phyloP scores from a whole-genome alignment of 2,888 invertebrate genomes.

The Melanophora roralis region DNA sequence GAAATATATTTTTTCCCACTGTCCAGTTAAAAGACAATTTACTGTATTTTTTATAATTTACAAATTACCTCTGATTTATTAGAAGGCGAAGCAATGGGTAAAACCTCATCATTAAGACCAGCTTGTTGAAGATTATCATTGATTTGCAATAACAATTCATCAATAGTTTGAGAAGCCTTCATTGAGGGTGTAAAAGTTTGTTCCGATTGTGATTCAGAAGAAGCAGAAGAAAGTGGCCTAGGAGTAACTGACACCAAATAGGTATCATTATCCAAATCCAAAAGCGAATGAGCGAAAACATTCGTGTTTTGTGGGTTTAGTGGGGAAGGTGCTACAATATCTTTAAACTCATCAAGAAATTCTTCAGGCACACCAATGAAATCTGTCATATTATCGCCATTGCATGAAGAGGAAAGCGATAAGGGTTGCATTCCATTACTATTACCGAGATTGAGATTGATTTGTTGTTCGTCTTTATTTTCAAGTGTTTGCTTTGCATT shows the following conservation, averaged over 20 bases:
- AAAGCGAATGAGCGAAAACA: not conserved
- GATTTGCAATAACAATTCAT: conserved; percentile 71
- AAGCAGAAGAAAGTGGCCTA: conserved; percentile 37
- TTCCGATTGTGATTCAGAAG: not conserved
- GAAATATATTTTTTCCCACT: no score
- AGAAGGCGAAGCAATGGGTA: conserved; percentile 38
- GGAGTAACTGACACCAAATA: conserved; percentile 33
- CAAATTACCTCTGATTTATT: conserved; percentile 56
- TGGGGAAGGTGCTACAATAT: conserved; percentile 48
- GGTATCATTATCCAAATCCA: conserved; percentile 38
- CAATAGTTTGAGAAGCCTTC: conserved; percentile 65
- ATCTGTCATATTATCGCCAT: conserved; percentile 42
- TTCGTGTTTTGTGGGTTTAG: not conserved
- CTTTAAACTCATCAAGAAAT: conserved; percentile 49
- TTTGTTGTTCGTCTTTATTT: not conserved
- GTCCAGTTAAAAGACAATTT: no score
- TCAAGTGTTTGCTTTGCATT: not conserved
- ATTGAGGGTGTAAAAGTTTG: conserved; percentile 30
- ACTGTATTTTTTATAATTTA: not conserved
- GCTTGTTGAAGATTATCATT: conserved; percentile 71
- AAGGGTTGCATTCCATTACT: conserved; percentile 1
- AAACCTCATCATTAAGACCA: conserved; percentile 63
- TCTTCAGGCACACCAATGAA: conserved; percentile 55
- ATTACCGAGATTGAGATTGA: not conserved
- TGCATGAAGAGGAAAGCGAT: conserved; percentile 32